Conservation (phyloP, 2,797 vertebrate species). For the Micropoecilia bifurca region DNA sequence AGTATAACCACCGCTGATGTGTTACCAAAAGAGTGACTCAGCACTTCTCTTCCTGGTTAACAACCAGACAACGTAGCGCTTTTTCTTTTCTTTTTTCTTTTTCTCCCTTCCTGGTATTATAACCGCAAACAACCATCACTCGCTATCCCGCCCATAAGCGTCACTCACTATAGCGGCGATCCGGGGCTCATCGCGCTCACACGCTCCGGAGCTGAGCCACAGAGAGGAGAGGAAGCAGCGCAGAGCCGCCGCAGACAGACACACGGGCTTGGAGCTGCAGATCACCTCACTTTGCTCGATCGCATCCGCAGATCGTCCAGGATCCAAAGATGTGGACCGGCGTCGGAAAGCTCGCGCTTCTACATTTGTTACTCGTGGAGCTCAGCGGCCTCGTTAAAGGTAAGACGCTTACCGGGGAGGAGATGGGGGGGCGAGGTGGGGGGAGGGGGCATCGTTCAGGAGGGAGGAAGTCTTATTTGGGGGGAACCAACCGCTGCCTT, state of each 20-base stretch:
- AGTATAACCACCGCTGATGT: neutral
- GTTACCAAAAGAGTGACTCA: conserved; percentile 33
- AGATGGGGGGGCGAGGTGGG: no score
- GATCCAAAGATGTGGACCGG: conserved; percentile 83
- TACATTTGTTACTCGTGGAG: conserved; percentile 81
- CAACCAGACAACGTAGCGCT: neutral
- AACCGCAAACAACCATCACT: conserved; percentile 30
- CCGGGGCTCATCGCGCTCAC: conserved; percentile 38
- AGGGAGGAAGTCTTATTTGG: conserved; percentile 1
- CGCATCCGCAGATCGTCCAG: conserved; percentile 42
- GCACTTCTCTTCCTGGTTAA: conserved; percentile 13
- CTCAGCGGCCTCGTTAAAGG: conserved; percentile 71
- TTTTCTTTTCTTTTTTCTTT: accelerated
- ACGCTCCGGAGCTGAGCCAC: conserved; percentile 34
- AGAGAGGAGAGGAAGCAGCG: conserved; percentile 28
- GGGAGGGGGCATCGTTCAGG: conserved; percentile 8
- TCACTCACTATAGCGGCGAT: conserved; percentile 67
- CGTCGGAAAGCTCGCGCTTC: conserved; percentile 78
- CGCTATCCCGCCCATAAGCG: conserved; percentile 75
- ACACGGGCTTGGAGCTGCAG: conserved; percentile 29
- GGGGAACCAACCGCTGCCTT: neutral
- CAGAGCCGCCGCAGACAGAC: conserved; percentile 21
- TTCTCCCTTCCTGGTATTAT: conserved; percentile 14
- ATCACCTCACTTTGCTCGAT: conserved; percentile 56
- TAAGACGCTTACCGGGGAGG: conserved; percentile 58